Base-by-base conservation (phyloP, 2,113 vertebrate genomes). In the Sebastes fasciatus region DNA sequence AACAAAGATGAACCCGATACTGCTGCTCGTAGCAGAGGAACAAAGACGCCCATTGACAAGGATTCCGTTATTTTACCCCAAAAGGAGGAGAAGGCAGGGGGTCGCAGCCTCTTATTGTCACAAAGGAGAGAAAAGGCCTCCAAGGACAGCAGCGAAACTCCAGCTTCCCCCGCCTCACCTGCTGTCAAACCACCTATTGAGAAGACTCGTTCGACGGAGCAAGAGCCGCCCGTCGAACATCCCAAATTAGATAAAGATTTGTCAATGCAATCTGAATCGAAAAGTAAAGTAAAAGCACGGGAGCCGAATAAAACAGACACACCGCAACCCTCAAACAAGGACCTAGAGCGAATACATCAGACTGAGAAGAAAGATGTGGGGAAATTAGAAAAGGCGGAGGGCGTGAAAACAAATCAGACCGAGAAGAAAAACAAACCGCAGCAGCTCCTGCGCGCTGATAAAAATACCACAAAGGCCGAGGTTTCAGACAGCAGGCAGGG, bases 1-100 rank as follows among this genome's bases (percentile, higher is more conserved):
- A 86, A 12, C 66, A 83, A 71, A 76, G 80, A 87, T 61, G 89
- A 90, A 86, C 84, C 77, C 1, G 89, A 94, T 87, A 88, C 76
- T 63, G 70, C 77, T 48, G 57, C 79, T 63, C 11, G n/a, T 46
- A 69, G 62, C 77, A 62, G 65, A 6, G 80, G 23, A 74, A 92
- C 92, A 91, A 92, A 91, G 89, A 49, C n/a, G 9, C 62, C 85
- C 26, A 64, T 88, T 91, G 83, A 89, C 66, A 67, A 74, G 19
- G 74, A 62, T 52, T 2, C 66, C 0, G 62, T 64, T 78, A 66
- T 87, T 89, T 77, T 75, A 88, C 46, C 84, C 55, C 73, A 74
- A 86, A 87, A 84, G 67, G 83, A 89, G 77, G 83, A 84, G 63
- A 76, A 48, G 65, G 21, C 74, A 34, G 70, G 52, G 11, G 71